A percentile compares a stretch with the other conserved stretches of the same genome.
These are phyloP conservation scores for Sinocyclocheilus grahami DNA, from an alignment of 2,113 vertebrate genomes.

Conservation along the genomic window DNA sequence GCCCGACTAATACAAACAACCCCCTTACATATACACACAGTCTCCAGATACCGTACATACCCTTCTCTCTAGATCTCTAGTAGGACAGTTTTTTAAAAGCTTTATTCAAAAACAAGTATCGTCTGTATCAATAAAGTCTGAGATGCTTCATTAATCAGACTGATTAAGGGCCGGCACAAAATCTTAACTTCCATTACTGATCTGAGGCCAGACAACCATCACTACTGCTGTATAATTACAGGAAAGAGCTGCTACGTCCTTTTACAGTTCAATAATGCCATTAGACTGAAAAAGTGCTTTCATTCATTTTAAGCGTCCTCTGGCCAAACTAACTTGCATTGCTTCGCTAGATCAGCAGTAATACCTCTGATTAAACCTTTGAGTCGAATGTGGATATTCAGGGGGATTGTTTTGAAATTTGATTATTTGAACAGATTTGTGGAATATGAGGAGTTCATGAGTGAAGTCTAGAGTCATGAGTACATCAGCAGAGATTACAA, in stretches of 20 bases:
- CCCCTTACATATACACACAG: neutral
- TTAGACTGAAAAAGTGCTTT: constrained; percentile 18
- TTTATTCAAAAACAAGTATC: neutral
- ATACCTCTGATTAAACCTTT: neutral
- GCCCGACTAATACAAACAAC: neutral
- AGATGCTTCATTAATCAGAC: constrained; percentile 30
- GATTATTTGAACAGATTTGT: constrained; percentile 14
- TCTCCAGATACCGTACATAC: neutral
- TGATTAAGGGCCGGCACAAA: constrained; percentile 18
- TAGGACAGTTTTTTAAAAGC: neutral
- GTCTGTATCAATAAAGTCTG: constrained; percentile 24
- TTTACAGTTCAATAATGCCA: constrained; percentile 35
- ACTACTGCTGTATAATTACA: constrained; percentile 32
- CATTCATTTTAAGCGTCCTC: constrained; percentile 23
- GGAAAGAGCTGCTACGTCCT: constrained; percentile 2
- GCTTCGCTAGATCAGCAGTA: neutral
- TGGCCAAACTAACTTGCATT: neutral
- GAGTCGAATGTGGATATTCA: neutral
- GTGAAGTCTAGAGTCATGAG: neutral
- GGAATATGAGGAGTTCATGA: neutral
- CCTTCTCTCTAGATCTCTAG: neutral
- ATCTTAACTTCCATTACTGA: constrained; percentile 39
- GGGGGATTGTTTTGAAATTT: neutral
- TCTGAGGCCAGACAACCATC: constrained; percentile 10
- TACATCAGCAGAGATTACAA: neutral